Base-by-base conservation (phyloP, 2,888 invertebrate genomes). In the Endotricha flammealis region DNA sequence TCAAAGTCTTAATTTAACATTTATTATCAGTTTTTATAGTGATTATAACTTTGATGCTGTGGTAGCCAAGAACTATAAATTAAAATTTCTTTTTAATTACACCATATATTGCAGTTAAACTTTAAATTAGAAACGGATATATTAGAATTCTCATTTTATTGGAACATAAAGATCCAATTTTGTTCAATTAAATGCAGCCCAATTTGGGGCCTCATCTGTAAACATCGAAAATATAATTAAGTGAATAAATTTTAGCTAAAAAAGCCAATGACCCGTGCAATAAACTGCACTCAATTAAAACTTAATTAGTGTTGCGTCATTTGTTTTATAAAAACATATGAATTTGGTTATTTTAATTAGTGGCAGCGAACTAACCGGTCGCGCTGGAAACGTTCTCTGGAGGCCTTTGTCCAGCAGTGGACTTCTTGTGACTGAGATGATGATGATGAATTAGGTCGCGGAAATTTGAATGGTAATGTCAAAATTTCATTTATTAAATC, bases 81-180 rank as follows among this genome's bases (percentile, higher is more conserved):
- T 20, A 20, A 20, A 4, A 20, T 7, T 17, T 17, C 12, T 7
- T 28, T 14, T 27, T 27, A 10, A 29, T 25, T 16, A 27, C 20
- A 10, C 20, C 10, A 20, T 13, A 34, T 22, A 28, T 9, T 10
- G 27, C 9, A 13, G 12, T 6, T 12, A 27, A 22, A n/a, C n/a
- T n/a, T 16, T 13, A 28, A 34, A 28, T 34, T 34, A 34, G 22
- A 20, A 35, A 14, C 29, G 35, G 29, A 35, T 29, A 29, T 29
- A 29, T 35, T 35, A 35, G 29, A 35, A 16, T 23, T 23, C 29
- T 29, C n/a, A 13, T 23, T 41, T 32, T 32, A 22, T 35, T 17
- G 39, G 29, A 23, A 22, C 30, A 37, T 43, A 41, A 39, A 46
- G 14, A 29, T 36, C 38, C 31, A 40, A 42, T 39, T 44, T 39